Base-by-base conservation (phyloP, 2,113 vertebrate species). In the Sylvia atricapilla region DNA sequence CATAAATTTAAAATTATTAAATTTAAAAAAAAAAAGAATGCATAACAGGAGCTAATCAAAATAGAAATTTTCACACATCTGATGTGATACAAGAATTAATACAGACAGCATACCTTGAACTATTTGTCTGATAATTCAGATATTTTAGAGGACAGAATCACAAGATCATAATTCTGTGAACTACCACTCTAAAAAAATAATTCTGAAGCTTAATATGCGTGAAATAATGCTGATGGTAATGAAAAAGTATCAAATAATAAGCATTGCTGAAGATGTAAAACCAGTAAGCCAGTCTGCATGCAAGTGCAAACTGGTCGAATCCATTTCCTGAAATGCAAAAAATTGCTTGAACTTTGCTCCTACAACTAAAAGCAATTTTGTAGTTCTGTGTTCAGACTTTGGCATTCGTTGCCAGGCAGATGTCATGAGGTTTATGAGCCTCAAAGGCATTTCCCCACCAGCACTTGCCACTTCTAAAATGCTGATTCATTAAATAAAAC, bases 291-390 rank as follows among this genome's bases (percentile, higher is more conserved):
- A 64, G 37, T 56, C 35, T 75, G 18, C 28, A 37, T 67, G 70
- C 89, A 83, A 94, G 94, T 63, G 74, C 43, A 95, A 91, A 96
- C 89, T 79, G n/a, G 89, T 73, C 46, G 37, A 62, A 50, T 16
- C 18, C 30, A 22, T 28, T 74, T 66, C 67, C 59, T 63, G 70
- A 89, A 94, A 92, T 22, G 30, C 31, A 44, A 82, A 76, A 87
- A 92, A 92, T 63, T 70, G 53, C 72, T 59, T 88, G 84, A 96
- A 96, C 94, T 94, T 93, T 85, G 53, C 72, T 96, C 58, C 39
- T 91, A 79, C 16, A 89, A 62, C 58, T 55, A 43, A 82, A 62
- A 94, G 67, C 70, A 84, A 93, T 87, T 94, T 76, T 83, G 30
- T 73, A 63, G 46, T 91, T 59, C 68, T 91, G 17, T 83, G 21